Conservation (phyloP, 2,888 invertebrate species). For the Sphinx pinastri region DNA sequence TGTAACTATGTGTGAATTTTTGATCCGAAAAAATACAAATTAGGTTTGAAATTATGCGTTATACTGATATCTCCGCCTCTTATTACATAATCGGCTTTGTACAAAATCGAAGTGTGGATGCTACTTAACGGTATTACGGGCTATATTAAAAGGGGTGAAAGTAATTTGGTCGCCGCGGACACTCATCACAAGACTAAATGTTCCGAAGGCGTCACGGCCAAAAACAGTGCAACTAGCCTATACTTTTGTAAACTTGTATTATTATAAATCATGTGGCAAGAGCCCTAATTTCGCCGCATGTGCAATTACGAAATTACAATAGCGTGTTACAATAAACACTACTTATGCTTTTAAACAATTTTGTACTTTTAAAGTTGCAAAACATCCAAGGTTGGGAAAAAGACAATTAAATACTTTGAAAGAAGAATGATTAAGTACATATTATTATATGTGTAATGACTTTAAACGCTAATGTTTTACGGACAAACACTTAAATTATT, state of each 20-base stretch:
- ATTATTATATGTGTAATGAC: neutral
- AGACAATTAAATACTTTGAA: slow-evolving; percentile 24
- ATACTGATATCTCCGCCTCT: too few species aligned
- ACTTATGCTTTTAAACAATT: slow-evolving; percentile 21
- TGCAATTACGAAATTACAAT: slow-evolving; percentile 12
- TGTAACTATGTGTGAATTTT: too few species aligned
- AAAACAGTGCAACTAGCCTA: too few species aligned
- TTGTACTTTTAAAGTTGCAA: slow-evolving; percentile 17
- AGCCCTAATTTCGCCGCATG: neutral
- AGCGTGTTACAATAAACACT: slow-evolving; percentile 16
- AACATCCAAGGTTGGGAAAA: slow-evolving; percentile 17
- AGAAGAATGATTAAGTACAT: neutral
- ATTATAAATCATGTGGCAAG: slow-evolving; percentile 2
- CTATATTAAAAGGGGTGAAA: too few species aligned
- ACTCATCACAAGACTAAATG: too few species aligned
- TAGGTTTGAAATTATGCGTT: too few species aligned
- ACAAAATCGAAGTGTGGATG: too few species aligned
- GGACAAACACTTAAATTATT: neutral
- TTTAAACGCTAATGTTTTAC: neutral
- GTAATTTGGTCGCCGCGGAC: too few species aligned
- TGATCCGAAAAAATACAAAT: too few species aligned
- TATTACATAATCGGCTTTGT: too few species aligned
- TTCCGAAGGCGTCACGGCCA: too few species aligned
- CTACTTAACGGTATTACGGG: too few species aligned
- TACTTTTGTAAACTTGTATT: neutral